Evolutionary conservation across 2,888 invertebrate genomes (phyloP), one percentile per base, ranked within the genome.

Genomic region (Chalcis sispes): DNA sequence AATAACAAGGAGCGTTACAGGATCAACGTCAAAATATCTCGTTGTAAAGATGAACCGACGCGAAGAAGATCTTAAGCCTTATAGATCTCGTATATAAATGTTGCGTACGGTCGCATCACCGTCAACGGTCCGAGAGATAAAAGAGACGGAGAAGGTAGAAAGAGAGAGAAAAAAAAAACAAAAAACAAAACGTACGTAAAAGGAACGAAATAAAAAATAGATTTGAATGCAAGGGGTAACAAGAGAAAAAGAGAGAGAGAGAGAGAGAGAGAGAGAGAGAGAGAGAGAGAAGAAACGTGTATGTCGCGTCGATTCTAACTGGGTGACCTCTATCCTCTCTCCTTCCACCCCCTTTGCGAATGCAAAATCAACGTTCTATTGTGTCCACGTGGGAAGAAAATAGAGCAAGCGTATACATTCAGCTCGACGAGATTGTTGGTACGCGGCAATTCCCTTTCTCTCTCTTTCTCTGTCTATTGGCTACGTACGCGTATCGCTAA

Each of bases 21-120:
- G 86, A 87, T 87, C 85, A 87, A 18, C 83, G 86, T 87, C 87
- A 86, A 87, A 87, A 87, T 86, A 87, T 84, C n/a, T n/a, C 83
- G 81, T 81, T 83, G 82, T 81, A 83, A 79, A 81, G 81, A 77
- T 73, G 56, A 66, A 58, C 65, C 72, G 72, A 74, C 72, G 73
- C 77, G 73, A 75, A 71, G 72, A 77, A 50, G 61, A 61, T 67
- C 54, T 54, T 5, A 5, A 50, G 27, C 15, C 2, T 15, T n/a
- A n/a, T n/a, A n/a, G n/a, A n/a, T n/a, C n/a, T n/a, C n/a, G n/a
- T n/a, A n/a, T n/a, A n/a, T n/a, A n/a, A n/a, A n/a, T n/a, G n/a
- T n/a, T n/a, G n/a, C n/a, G n/a, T n/a, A n/a, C n/a, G n/a, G n/a
- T n/a, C n/a, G n/a, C n/a, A n/a, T n/a, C n/a, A n/a, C n/a, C n/a